Percentiles rank a stretch among this genome's conserved stretches.
Conservation (phyloP, 2,113 vertebrate species). For the Stigmatopora nigra region DNA sequence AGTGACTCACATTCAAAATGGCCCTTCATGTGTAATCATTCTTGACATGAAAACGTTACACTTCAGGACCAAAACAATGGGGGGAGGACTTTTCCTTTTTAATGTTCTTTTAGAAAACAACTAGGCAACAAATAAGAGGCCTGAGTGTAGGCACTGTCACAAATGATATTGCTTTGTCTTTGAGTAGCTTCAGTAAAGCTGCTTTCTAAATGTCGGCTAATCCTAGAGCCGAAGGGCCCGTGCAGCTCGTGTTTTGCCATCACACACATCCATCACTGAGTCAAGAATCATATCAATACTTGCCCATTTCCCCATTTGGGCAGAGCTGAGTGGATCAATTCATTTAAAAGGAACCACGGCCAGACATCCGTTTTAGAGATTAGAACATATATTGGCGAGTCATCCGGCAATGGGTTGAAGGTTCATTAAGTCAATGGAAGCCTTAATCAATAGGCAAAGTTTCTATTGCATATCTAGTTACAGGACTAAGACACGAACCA, state of each 20-base stretch:
- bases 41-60: conserved; percentile 21
- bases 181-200: conserved; percentile 41
- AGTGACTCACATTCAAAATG: conserved; percentile 33
- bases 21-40: conserved; percentile 11
- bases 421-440: conserved; percentile 97
- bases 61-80: conserved; percentile 9
- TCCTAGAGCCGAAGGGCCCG: conserved; percentile 35
- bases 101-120: conserved; percentile 13
- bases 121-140: conserved; percentile 25
- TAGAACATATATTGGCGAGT: conserved; percentile 77
- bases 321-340: conserved; percentile 73
- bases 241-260: conserved; percentile 64
- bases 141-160: conserved; percentile 31
- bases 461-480: conserved; percentile 46
- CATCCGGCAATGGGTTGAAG: conserved; percentile 79
- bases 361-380: conserved; percentile 81
- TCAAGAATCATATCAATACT: conserved; percentile 75
- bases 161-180: conserved; percentile 52
- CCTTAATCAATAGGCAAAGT: conserved; percentile 91
- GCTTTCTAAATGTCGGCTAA: conserved; percentile 47
- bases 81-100: conserved; percentile 19
- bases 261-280: conserved; percentile 70
- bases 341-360: conserved; percentile 77
- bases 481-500: conserved; percentile 21
- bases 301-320: conserved; percentile 74